Conservation (phyloP, 2,888 invertebrate species). For the Sarcophaga caerulescens region DNA sequence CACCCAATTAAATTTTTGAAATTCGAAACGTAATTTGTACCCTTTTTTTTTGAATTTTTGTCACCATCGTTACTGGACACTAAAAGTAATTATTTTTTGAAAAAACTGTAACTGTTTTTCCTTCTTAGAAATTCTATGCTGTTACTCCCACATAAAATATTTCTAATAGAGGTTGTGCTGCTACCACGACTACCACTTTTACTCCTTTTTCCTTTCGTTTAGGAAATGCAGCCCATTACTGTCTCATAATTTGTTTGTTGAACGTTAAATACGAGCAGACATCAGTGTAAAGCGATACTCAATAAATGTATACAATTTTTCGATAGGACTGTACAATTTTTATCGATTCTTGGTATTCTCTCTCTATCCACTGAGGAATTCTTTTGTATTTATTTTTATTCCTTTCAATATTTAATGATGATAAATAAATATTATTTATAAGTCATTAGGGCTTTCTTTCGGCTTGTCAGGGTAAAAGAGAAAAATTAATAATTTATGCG, state of each 20-base stretch:
- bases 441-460: neutral
- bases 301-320: neutral
- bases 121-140: slow-evolving; percentile 14
- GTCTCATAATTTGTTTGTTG: slow-evolving; percentile 31
- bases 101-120: no score
- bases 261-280: slow-evolving; percentile 12
- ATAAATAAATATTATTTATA: neutral
- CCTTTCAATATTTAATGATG: no score
- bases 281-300: slow-evolving; percentile 35
- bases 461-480: neutral
- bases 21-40: neutral
- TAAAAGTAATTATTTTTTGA: slow-evolving; percentile 50
- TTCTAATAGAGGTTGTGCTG: neutral
- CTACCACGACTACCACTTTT: neutral
- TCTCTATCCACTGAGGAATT: neutral
- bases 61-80: slow-evolving; percentile 32
- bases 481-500: slow-evolving; percentile 10
- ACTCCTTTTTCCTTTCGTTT: neutral
- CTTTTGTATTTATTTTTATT: slow-evolving; percentile 5
- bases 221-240: slow-evolving; percentile 4
- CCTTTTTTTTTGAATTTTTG: neutral
- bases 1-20: slow-evolving; percentile 37
- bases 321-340: neutral
- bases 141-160: neutral
- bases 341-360: slow-evolving; percentile 27